A percentile compares a stretch with the other conserved stretches of the same genome.
Conservation (phyloP, 1,140 invertebrate species). For the Drosophila kikkawai region DNA sequence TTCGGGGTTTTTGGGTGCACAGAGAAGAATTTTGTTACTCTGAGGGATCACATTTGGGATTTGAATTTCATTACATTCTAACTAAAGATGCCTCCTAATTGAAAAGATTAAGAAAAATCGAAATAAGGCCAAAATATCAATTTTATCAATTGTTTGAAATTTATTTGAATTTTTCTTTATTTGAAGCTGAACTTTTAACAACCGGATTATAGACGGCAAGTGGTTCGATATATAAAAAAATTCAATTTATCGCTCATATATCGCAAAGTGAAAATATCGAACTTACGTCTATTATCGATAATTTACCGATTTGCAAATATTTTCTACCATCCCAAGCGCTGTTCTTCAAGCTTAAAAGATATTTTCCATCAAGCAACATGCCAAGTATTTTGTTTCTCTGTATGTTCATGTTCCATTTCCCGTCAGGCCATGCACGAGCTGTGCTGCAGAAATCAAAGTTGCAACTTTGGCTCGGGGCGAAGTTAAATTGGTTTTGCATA, state of each 20-base stretch:
- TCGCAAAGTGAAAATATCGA: not conserved
- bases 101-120: not conserved
- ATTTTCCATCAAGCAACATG: not conserved
- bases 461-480: constrained; percentile 61
- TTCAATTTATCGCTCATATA: not conserved
- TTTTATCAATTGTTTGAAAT: too few species aligned
- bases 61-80: not conserved
- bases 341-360: not conserved
- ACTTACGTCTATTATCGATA: too few species aligned
- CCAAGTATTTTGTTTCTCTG: not conserved
- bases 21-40: too few species aligned
- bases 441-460: constrained; percentile 71
- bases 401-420: constrained; percentile 46
- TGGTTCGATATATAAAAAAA: too few species aligned
- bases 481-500: constrained; percentile 76
- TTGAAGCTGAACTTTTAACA: too few species aligned
- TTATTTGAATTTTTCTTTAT: too few species aligned
- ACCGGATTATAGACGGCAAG: too few species aligned
- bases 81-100: too few species aligned
- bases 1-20: constrained; percentile 3
- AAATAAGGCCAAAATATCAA: too few species aligned
- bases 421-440: constrained; percentile 69
- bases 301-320: not conserved
- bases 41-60: not conserved
- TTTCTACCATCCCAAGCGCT: not conserved